phyloP scores from a whole-genome alignment of 2,113 vertebrate species.

The Gambusia holbrooki region DNA sequence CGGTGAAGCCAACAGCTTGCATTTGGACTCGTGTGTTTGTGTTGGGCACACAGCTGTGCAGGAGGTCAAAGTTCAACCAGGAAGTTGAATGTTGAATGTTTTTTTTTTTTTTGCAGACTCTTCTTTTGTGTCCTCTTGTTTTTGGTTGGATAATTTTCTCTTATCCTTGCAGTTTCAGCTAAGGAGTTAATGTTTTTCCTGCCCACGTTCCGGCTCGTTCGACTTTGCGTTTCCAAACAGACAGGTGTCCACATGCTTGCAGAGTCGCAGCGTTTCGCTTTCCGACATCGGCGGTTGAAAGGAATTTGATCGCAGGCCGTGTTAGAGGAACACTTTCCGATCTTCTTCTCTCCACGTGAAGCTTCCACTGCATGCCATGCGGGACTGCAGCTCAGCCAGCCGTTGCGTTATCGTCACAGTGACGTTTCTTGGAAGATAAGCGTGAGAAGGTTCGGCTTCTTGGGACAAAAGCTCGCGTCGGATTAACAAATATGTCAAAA shows the following conservation, averaged over 20 bases:
- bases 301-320: not conserved
- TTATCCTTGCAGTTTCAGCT: not conserved
- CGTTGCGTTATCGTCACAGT: not conserved
- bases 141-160: not conserved
- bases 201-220: not conserved
- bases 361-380: not conserved
- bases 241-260: slow-evolving; percentile 4
- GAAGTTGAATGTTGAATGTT: not conserved
- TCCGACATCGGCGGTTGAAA: not conserved
- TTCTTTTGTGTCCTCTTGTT: not conserved
- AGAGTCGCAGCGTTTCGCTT: not conserved
- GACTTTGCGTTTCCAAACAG: not conserved
- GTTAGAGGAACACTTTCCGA: not conserved
- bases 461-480: not conserved
- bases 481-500: not conserved
- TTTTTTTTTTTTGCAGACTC: not conserved
- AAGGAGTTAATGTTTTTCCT: not conserved
- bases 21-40: not conserved
- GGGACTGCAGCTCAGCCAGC: fast-evolving
- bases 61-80: slow-evolving; percentile 5
- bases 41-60: not conserved
- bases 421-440: too few relatives aligned
- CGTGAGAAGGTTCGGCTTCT: not conserved
- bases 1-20: not conserved
- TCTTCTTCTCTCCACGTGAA: not conserved